Conservation (phyloP, 2,797 vertebrate species). For the Botia kubotai region DNA sequence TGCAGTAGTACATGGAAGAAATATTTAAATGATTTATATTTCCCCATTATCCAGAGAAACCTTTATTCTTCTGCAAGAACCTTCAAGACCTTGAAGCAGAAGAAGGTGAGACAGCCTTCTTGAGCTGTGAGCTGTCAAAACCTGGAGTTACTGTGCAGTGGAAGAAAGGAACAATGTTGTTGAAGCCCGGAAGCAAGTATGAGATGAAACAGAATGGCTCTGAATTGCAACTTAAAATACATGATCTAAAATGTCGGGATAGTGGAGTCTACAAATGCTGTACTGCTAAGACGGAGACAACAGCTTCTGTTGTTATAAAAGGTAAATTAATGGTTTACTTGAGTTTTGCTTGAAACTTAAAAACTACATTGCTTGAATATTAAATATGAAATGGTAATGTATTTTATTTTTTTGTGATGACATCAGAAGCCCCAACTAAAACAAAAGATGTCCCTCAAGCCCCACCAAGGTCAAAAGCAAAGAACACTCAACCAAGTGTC, state of each 20-base stretch:
- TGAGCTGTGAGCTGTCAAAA: conserved; percentile 85
- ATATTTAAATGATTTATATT: background rate
- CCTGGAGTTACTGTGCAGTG: conserved; percentile 74
- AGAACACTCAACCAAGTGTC: conserved; percentile 3
- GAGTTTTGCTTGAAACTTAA: background rate
- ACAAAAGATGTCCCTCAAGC: conserved; percentile 39
- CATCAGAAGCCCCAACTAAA: conserved; percentile 15
- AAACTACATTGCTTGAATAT: background rate
- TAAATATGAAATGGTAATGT: background rate
- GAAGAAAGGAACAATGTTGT: conserved; percentile 80
- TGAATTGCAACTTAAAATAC: conserved; percentile 52
- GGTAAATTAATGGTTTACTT: conserved; percentile 23
- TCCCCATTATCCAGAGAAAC: conserved; percentile 53
- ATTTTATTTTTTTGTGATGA: conserved; percentile 3
- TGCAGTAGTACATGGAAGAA: background rate
- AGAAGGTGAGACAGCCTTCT: conserved; percentile 76
- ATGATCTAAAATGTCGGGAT: conserved; percentile 54
- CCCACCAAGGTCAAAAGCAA: conserved; percentile 44
- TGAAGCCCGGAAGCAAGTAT: conserved; percentile 72
- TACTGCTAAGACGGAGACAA: conserved; percentile 46
- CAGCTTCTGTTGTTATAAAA: conserved; percentile 66
- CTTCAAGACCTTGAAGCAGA: conserved; percentile 79
- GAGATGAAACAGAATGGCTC: conserved; percentile 51
- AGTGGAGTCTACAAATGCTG: conserved; percentile 59
- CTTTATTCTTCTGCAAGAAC: conserved; percentile 53